These are phyloP conservation scores for Salarias fasciatus DNA, from an alignment of 2,797 vertebrate genomes.

Conservation along the genomic window DNA sequence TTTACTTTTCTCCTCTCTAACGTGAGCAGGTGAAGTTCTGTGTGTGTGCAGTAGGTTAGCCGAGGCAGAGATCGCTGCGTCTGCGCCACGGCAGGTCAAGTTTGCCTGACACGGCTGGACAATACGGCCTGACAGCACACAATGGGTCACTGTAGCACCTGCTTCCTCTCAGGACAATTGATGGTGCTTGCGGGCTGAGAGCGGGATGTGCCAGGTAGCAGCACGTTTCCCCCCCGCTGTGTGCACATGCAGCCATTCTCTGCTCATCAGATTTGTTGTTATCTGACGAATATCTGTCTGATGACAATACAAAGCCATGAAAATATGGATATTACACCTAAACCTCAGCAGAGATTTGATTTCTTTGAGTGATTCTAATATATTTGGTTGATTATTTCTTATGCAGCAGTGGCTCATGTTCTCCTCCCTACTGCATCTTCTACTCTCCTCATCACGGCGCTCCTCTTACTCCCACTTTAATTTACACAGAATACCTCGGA, in stretches of 20 bases:
- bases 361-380: no score
- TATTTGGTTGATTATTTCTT: no score
- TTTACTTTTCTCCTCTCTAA: not conserved
- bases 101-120: conserved; percentile 24
- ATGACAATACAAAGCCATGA: no score
- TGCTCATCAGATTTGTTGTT: no score
- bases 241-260: no score
- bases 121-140: conserved; percentile 24
- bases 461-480: not conserved
- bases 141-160: conserved; percentile 61
- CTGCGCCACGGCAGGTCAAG: not conserved
- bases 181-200: not conserved
- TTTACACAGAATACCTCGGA: not conserved
- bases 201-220: conserved; percentile 7
- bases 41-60: no score
- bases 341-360: no score
- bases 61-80: not conserved
- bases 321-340: no score
- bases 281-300: no score
- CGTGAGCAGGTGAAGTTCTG: not conserved
- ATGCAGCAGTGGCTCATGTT: no score
- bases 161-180: conserved; percentile 67
- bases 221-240: conserved; percentile 6
- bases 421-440: no score
- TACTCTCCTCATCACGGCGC: no score